Percentiles rank a stretch among this genome's conserved stretches.
Conservation (phyloP, 2,797 vertebrate species). For the Trichosurus vulpecula region DNA sequence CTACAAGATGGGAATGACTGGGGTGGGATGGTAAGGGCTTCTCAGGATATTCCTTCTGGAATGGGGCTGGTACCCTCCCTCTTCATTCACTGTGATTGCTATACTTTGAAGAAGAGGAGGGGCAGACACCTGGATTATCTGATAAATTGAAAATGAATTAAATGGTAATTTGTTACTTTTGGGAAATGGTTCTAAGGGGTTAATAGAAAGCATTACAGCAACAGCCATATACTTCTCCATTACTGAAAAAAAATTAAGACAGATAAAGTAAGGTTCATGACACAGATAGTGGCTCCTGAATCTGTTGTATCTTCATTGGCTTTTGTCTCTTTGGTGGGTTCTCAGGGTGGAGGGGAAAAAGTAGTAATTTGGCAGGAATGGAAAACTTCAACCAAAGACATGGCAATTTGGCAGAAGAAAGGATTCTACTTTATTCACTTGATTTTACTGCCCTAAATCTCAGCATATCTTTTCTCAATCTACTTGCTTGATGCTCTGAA, state of each 20-base stretch:
- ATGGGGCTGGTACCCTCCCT: slow-evolving; percentile 69
- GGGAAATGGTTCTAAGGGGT: slow-evolving; percentile 59
- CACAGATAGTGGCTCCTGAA: slow-evolving; percentile 67
- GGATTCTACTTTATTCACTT: not conserved
- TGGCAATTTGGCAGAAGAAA: slow-evolving; percentile 16
- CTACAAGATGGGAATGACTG: slow-evolving; percentile 48
- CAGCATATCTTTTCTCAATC: not conserved
- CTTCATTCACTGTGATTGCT: slow-evolving; percentile 75
- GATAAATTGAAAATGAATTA: slow-evolving; percentile 76
- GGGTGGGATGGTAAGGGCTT: slow-evolving; percentile 57
- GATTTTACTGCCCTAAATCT: not conserved
- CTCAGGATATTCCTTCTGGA: slow-evolving; percentile 63
- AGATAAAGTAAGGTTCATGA: slow-evolving; percentile 58
- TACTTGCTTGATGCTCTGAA: not conserved
- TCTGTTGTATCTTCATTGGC: slow-evolving; percentile 59
- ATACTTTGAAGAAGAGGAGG: slow-evolving; percentile 79
- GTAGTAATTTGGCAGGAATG: not conserved
- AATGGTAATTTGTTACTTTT: slow-evolving; percentile 79
- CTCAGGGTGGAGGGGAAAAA: not conserved
- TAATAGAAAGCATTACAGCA: slow-evolving; percentile 65
- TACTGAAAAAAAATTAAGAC: slow-evolving; percentile 59
- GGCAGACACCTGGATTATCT: slow-evolving; percentile 65
- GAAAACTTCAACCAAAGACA: slow-evolving; percentile 58
- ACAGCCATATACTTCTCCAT: slow-evolving; percentile 85
- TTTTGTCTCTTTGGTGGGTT: not conserved